Evolutionary conservation across 2,797 vertebrate species (phyloP), one percentile per base, ranked within the genome.

Genomic region (Acridotheres tristis): DNA sequence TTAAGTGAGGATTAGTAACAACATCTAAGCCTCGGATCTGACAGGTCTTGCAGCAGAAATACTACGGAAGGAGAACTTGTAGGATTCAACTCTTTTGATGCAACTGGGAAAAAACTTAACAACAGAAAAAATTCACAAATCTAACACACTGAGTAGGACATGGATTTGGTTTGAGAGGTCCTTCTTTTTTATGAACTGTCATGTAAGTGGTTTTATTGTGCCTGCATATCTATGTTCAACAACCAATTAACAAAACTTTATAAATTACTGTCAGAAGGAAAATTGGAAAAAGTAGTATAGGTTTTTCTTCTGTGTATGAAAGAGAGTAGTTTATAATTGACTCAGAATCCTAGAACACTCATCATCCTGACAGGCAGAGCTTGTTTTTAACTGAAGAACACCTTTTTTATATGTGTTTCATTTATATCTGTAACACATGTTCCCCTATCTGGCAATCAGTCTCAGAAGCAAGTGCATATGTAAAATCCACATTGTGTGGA

Each of bases 321-420:
- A 74, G 50, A 83, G 30, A 79, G 67, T 67, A 85, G 85, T 89
- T 93, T 84, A 87, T 95, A 94, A 93, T 88, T 95, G 88, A 81
- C 76, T 93, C 76, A 72, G 86, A 95, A 92, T 91, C 77, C 75
- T 90, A 82, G 80, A 90, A 88, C 94, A 89, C 88, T 83, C 87
- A 93, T 90, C 85, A 94, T 89, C 62, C 87, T 95, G 94, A 92
- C 89, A 95, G 88, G 86, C 74, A 95, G 88, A 93, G 88, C 88
- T 94, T 94, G 90, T 85, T 95, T 94, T 93, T 94, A 93, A 92
- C 94, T 62, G 76, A 87, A 93, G 94, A 96, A 94, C 75, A 92
- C 83, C 68, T 82, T 87, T 80, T 84, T 89, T 77, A 32, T 94
- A 73, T 77, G 85, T 90, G 90, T 88, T 94, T 90, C 91, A 92